A percentile compares a stretch with the other conserved stretches of the same genome.
Conservation (phyloP, 1,140 invertebrate species). For the Campoletis sonorensis region DNA sequence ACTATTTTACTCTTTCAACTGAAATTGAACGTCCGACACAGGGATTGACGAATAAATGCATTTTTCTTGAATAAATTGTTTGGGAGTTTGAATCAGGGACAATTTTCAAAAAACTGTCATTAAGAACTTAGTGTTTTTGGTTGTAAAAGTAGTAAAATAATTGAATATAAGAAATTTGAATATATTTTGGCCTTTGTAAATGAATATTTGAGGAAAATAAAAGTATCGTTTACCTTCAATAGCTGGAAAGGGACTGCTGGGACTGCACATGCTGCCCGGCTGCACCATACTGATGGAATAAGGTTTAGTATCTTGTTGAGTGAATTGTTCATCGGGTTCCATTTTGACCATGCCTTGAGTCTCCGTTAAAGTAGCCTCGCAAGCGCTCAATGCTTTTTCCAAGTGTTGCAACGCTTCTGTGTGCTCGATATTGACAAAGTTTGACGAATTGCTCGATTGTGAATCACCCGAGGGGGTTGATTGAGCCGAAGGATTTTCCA, state of each 20-base stretch:
- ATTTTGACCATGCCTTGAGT: constrained; percentile 73
- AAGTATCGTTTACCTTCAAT: constrained; percentile 74
- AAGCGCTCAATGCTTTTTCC: constrained; percentile 72
- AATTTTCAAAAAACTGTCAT: too few species aligned
- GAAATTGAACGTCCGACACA: too few species aligned
- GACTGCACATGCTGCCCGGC: constrained; percentile 69
- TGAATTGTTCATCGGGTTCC: constrained; percentile 74
- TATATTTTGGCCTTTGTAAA: too few species aligned
- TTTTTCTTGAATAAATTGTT: too few species aligned
- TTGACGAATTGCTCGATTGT: constrained; percentile 60
- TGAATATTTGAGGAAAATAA: constrained; percentile 26
- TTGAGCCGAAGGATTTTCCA: constrained; percentile 59
- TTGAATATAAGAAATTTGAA: too few species aligned
- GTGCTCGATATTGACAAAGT: constrained; percentile 73
- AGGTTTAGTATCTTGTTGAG: constrained; percentile 69
- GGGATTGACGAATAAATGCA: too few species aligned
- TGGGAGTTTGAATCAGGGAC: too few species aligned
- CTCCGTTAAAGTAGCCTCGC: constrained; percentile 74
- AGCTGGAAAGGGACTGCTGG: constrained; percentile 72
- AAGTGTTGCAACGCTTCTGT: constrained; percentile 74
- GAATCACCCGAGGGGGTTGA: constrained; percentile 57
- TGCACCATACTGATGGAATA: constrained; percentile 74
- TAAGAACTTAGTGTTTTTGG: too few species aligned
- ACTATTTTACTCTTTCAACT: too few species aligned
- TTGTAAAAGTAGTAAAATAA: too few species aligned